Evolutionary conservation across 2,113 vertebrate species (phyloP).

Genomic region (Coptodon bakossiorum): DNA sequence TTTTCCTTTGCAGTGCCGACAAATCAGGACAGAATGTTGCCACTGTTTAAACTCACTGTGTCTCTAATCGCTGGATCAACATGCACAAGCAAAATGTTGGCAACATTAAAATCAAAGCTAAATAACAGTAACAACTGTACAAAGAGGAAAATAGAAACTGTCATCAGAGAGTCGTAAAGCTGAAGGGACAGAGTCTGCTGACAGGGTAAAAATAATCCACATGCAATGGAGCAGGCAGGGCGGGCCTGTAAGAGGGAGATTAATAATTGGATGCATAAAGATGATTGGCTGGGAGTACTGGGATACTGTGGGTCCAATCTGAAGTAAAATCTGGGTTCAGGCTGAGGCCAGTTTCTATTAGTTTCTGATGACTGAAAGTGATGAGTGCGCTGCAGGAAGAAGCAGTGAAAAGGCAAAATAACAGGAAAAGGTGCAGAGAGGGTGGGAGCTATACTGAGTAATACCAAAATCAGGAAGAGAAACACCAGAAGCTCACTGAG

Average conservation of each 20-base stretch:
- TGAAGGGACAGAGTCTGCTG: background rate
- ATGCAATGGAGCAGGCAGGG: background rate
- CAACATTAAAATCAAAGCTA: background rate
- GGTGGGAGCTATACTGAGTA: background rate
- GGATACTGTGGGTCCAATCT: background rate
- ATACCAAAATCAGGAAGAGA: background rate
- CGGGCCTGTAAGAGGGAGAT: background rate
- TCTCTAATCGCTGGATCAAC: slow-evolving; percentile 1
- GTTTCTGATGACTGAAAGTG: background rate
- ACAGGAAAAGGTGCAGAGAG: background rate
- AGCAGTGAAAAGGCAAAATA: background rate
- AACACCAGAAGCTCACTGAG: background rate
- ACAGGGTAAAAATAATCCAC: background rate
- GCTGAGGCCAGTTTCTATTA: background rate
- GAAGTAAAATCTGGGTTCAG: background rate
- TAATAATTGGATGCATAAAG: background rate
- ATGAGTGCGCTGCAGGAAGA: background rate
- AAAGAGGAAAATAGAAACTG: background rate
- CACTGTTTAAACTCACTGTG: background rate
- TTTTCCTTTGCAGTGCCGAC: background rate
- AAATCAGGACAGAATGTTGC: background rate
- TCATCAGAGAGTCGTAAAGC: background rate
- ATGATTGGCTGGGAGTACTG: background rate
- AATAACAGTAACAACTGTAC: background rate
- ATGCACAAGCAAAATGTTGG: background rate